Conservation (phyloP, 2,797 vertebrate species). For the Chelmon rostratus region DNA sequence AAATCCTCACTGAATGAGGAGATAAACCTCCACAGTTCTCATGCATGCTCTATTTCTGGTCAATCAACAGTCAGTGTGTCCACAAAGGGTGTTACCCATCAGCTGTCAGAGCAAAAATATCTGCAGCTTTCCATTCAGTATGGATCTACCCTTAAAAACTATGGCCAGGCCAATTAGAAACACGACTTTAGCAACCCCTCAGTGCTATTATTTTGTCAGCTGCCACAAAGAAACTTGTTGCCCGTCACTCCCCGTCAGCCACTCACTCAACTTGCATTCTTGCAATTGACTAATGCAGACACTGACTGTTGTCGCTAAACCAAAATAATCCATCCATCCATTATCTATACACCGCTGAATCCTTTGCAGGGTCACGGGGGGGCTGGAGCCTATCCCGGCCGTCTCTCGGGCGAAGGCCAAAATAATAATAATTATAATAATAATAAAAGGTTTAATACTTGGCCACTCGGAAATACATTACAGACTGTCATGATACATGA, state of each 20-base stretch:
- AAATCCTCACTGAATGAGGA: background rate
- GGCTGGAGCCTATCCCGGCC: too few species aligned
- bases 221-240: constrained; percentile 50
- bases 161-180: constrained; percentile 39
- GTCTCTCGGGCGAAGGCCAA: too few species aligned
- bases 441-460: background rate
- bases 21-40: background rate
- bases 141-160: constrained; percentile 38
- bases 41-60: background rate
- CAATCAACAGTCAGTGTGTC: background rate
- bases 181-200: constrained; percentile 21
- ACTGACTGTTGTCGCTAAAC: too few species aligned
- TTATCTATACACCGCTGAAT: too few species aligned
- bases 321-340: too few species aligned
- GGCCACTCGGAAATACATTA: background rate
- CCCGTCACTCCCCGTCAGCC: constrained; percentile 17
- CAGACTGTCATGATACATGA: background rate
- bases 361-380: too few species aligned
- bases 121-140: constrained; percentile 25
- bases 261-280: constrained; percentile 2
- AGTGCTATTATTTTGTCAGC: constrained; percentile 61
- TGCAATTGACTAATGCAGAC: constrained; percentile 1
- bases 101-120: constrained; percentile 37
- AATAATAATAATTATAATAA: too few species aligned
- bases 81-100: constrained; percentile 28